Base-by-base conservation (phyloP, 2,113 vertebrate genomes). In the Malurus elegans region DNA sequence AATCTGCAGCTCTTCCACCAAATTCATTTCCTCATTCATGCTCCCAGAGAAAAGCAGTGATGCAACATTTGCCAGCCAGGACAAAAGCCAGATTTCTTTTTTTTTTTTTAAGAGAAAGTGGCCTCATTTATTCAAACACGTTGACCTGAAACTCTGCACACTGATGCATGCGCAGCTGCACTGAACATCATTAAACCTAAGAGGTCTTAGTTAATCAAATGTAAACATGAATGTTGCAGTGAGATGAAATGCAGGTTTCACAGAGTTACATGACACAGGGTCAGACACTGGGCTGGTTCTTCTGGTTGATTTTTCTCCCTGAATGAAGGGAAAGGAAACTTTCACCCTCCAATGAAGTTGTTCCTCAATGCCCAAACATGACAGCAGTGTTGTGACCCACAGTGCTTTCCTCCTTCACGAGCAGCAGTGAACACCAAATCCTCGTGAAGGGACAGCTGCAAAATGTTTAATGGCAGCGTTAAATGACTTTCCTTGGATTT, bases 211-310 rank as follows among this genome's bases (percentile, higher is more conserved):
- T 74, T 66, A 88, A 86, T 88, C 79, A 83, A 29, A 86, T 80
- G 72, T 80, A 88, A 92, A 92, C 75, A 83, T 48, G 95, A 97
- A 96, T 92, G 90, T 88, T 94, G 88, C 91, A 93, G 67, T 17
- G 90, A 51, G 86, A 83, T 28, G 78, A 83, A 54, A 74, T 17
- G 38, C 79, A 92, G 94, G 79, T 92, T 62, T 44, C 69, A 25
- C 40, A 26, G 29, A 7, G 4, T 24, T 0, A 42, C 32, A 18
- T 58, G 64, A 94, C 60, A 80, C 86, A 90, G 73, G 86, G 74
- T 60, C 58, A 65, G 88, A 10, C 31, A 21, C 25, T 12, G 28
- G 10, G 4, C 2, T 73, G 62, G 18, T 56, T 70, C 67, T 62
- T 70, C 79, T 66, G 51, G 54, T 25, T 62, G 75, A 47, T 83